Evolutionary conservation across 2,113 vertebrate species (phyloP).

Genomic region (Epinephelus fuscoguttatus): DNA sequence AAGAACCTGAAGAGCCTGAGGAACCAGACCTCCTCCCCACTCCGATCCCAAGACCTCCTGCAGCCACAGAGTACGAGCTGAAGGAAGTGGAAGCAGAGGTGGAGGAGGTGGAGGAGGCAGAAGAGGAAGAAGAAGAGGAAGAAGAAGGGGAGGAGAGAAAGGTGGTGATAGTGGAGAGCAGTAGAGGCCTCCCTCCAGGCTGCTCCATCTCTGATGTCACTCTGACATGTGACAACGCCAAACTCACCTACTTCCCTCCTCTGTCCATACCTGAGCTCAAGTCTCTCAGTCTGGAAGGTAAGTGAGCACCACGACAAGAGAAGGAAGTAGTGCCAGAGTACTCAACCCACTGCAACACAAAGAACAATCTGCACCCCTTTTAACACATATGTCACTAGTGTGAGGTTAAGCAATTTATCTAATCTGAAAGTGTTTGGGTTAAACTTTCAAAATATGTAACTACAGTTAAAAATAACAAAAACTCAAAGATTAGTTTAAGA

Average conservation of each 20-base stretch:
- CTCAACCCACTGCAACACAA: not conserved
- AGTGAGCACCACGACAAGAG: constrained; percentile 50
- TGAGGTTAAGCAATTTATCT: not conserved
- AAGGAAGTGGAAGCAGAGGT: constrained; percentile 24
- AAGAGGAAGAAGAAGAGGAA: constrained; percentile 4
- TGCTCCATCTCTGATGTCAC: constrained; percentile 89
- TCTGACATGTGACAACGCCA: constrained; percentile 88
- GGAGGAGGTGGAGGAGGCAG: not conserved
- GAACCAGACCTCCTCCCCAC: constrained; percentile 52
- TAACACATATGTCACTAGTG: not conserved
- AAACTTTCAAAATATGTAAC: no score
- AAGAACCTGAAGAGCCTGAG: constrained; percentile 56
- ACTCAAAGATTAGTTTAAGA: no score
- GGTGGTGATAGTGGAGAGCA: not conserved
- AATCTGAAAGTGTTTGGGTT: not conserved
- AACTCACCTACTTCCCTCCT: constrained; percentile 89
- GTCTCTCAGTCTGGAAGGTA: constrained; percentile 92
- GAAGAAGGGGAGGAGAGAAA: constrained; percentile 32
- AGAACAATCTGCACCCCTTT: not conserved
- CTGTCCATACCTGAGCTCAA: constrained; percentile 89
- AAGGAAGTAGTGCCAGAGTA: not conserved
- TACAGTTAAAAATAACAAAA: no score
- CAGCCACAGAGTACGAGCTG: constrained; percentile 34
- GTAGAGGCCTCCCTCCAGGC: constrained; percentile 83
- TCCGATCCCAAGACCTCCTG: constrained; percentile 59